Evolutionary conservation across 2,888 invertebrate genomes (phyloP).

Genomic region (Coelogynopora nodosa): DNA sequence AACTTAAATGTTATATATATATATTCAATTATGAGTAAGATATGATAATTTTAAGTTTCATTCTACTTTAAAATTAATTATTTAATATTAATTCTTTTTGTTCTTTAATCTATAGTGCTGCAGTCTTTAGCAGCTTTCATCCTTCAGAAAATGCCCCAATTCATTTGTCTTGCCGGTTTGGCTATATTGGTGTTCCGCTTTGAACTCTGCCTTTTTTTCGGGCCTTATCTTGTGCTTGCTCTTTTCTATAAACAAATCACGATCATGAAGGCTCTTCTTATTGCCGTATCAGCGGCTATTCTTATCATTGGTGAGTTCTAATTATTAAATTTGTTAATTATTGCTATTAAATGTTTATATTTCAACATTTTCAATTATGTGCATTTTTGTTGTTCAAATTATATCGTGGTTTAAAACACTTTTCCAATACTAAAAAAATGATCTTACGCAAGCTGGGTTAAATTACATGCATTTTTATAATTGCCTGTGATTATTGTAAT

Average conservation of each 20-base stretch:
- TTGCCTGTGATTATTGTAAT: no score
- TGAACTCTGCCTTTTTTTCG: slow-evolving; percentile 78
- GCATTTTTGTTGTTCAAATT: not conserved
- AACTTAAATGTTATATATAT: no score
- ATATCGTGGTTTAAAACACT: not conserved
- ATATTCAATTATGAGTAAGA: no score
- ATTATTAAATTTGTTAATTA: not conserved
- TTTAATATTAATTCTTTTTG: no score
- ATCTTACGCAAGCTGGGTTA: no score
- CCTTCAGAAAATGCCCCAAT: slow-evolving; percentile 70
- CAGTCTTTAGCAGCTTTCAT: slow-evolving; percentile 81
- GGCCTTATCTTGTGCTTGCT: slow-evolving; percentile 77
- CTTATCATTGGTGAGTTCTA: slow-evolving; percentile 66
- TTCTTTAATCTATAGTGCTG: slow-evolving; percentile 69
- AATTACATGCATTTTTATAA: no score
- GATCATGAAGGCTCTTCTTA: slow-evolving; percentile 56
- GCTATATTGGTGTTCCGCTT: slow-evolving; percentile 83
- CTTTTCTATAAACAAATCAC: slow-evolving; percentile 71
- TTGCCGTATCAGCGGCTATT: slow-evolving; percentile 58
- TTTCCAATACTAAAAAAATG: slow-evolving; percentile 4
- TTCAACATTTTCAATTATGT: not conserved
- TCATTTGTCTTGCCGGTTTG: slow-evolving; percentile 78
- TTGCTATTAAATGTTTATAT: not conserved
- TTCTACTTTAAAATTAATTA: no score
- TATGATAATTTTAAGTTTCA: no score